A percentile compares a stretch with the other conserved stretches of the same genome.
Evolutionary conservation across 2,888 invertebrate species (phyloP).

Genomic region (Tipula vernalis): DNA sequence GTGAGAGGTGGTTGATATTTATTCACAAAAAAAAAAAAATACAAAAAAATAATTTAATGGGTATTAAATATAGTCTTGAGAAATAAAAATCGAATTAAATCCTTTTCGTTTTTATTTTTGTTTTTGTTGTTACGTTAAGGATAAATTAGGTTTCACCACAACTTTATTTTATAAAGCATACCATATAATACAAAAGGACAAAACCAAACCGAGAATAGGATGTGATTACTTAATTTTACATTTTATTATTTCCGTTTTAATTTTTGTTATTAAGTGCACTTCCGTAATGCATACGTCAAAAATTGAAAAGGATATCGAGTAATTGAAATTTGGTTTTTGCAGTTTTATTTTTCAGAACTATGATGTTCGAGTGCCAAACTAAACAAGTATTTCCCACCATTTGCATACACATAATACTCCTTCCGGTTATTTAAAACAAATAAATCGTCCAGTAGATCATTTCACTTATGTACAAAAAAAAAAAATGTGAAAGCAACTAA

Average conservation of each 20-base stretch:
- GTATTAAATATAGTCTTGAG: background rate
- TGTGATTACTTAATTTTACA: background rate
- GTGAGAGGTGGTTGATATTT: background rate
- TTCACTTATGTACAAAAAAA: background rate
- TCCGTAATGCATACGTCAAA: background rate
- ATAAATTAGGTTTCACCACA: background rate
- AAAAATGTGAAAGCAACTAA: constrained; percentile 4
- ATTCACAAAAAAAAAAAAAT: background rate
- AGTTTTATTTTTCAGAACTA: background rate
- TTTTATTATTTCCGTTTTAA: background rate
- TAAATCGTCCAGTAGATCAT: background rate
- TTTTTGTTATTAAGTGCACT: background rate
- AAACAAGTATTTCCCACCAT: background rate
- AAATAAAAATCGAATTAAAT: background rate
- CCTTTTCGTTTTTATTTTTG: background rate
- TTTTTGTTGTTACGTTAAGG: background rate
- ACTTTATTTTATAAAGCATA: background rate
- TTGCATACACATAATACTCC: background rate
- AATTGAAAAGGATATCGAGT: background rate
- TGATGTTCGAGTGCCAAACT: background rate
- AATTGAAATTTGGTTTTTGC: background rate
- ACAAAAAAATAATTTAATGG: background rate
- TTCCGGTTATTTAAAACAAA: background rate
- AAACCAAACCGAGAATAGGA: background rate
- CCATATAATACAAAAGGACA: background rate